Evolutionary conservation across 1,140 invertebrate species (phyloP), one percentile per base, ranked within the genome.

Genomic region (Psilanteris sp.): DNA sequence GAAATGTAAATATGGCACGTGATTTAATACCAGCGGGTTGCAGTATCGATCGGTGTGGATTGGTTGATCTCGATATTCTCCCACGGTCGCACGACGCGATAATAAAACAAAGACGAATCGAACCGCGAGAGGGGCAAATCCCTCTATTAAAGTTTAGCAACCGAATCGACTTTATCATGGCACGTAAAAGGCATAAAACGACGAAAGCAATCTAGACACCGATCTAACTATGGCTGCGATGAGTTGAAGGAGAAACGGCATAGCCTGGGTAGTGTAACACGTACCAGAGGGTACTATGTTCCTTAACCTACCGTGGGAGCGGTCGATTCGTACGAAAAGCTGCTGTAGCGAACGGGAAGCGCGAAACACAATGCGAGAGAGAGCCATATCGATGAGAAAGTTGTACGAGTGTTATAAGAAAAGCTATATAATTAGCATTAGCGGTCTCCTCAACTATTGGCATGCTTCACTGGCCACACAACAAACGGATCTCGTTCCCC

Each of bases 151-250:
- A 70, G 73, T 76, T 76, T 76, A 76, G 73, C 54, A 76, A 76
- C 73, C 66, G 66, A 76, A 76, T 76, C 73, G 73, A 66, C 66
- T 76, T 59, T 70, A 76, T 76, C 73, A 76, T 66, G 73, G 66
- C 73, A 76, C 73, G 73, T 76, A 76, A 76, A 76, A 76, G 73
- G 73, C 66, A 76, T 76, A 76, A 76, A 76, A 71, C 66, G 73
- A 70, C 64, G 55, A 70, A 76, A 70, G 66, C 66, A 71, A 76
- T 76, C 73, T 76, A 76, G 73, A 71, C 64, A 66, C 59, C 48
- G 64, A 76, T 76, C 73, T 70, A 76, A 76, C 64, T 70, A 59
- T 41, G 66, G 64, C 73, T 36, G 57, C 71, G 66, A 70, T 77
- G 67, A 71, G 74, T 71, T 61, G 73, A 77, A 77, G 66, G 73